These are phyloP conservation scores for Aphidius colemani DNA, from an alignment of 2,888 invertebrate genomes.

Conservation along the genomic window DNA sequence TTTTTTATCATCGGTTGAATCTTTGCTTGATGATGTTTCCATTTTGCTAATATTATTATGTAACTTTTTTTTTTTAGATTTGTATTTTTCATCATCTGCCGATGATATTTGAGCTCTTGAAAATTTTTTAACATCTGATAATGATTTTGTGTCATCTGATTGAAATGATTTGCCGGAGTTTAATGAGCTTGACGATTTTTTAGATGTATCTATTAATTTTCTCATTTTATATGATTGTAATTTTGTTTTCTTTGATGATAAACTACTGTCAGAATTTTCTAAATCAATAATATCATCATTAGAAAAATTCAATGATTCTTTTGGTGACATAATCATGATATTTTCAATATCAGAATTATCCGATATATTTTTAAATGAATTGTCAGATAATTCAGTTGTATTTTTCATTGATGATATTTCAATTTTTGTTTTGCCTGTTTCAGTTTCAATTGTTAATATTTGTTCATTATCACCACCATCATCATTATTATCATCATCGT, in stretches of 20 bases:
- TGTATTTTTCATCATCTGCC: conserved; percentile 3
- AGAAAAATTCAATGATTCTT: conserved; percentile 15
- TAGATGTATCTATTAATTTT: conserved; percentile 13
- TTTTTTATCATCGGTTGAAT: conserved; percentile 22
- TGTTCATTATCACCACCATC: conserved; percentile 32
- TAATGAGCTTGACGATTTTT: conserved; percentile 11
- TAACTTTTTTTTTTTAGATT: conserved; percentile 6
- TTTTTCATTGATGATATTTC: conserved; percentile 39
- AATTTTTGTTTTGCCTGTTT: conserved; percentile 44
- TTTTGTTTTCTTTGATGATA: background rate
- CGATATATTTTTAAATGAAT: conserved; percentile 10
- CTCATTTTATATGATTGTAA: background rate
- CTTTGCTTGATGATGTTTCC: conserved; percentile 21
- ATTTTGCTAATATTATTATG: conserved; percentile 26
- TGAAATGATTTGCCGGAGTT: background rate
- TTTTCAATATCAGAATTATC: conserved; percentile 18
- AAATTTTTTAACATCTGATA: conserved; percentile 21
- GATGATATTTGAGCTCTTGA: background rate
- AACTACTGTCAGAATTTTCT: conserved; percentile 8
- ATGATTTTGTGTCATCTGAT: background rate
- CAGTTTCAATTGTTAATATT: conserved; percentile 49
- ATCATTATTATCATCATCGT: conserved; percentile 39
- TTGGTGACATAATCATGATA: conserved; percentile 18
- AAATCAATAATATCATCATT: background rate
- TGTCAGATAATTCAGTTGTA: conserved; percentile 17